phyloP scores from a whole-genome alignment of 2,888 invertebrate genomes.

The Drosophila borealis region DNA sequence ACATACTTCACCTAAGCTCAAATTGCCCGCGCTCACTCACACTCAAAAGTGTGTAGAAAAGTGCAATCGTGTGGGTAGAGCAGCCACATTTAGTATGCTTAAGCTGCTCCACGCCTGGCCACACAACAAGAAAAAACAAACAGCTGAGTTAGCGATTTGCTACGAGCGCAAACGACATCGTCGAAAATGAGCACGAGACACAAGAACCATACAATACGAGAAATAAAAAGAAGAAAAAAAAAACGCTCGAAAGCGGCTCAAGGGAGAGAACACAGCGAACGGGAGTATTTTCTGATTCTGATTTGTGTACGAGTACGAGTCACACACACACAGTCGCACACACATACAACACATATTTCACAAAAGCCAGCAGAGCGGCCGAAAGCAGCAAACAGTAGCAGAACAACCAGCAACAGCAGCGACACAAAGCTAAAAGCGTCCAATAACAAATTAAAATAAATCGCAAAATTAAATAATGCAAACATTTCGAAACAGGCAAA shows the following conservation, averaged over 20 bases:
- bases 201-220: constrained; percentile 17
- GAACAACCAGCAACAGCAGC: constrained; percentile 48
- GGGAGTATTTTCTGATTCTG: constrained; percentile 46
- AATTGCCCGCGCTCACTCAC: constrained; percentile 4
- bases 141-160: constrained; percentile 29
- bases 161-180: constrained; percentile 3
- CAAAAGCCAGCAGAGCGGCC: constrained; percentile 42
- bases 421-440: constrained; percentile 35
- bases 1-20: constrained; percentile 10
- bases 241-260: constrained; percentile 34
- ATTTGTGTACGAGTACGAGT: constrained; percentile 26
- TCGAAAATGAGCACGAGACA: constrained; percentile 8
- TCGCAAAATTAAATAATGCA: constrained; percentile 34
- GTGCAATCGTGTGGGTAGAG: constrained; percentile 6
- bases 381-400: constrained; percentile 53
- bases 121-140: constrained; percentile 8
- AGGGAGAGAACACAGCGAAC: constrained; percentile 37
- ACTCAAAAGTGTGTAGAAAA: constrained; percentile 2
- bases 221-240: constrained; percentile 19
- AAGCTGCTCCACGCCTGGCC: constrained; percentile 14
- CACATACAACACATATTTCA: constrained; percentile 30
- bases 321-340: neutral
- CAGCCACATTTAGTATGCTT: neutral
- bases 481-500: constrained; percentile 13
- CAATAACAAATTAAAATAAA: constrained; percentile 29